Base-by-base conservation (phyloP, 2,797 vertebrate genomes). In the Myotis findleyi region DNA sequence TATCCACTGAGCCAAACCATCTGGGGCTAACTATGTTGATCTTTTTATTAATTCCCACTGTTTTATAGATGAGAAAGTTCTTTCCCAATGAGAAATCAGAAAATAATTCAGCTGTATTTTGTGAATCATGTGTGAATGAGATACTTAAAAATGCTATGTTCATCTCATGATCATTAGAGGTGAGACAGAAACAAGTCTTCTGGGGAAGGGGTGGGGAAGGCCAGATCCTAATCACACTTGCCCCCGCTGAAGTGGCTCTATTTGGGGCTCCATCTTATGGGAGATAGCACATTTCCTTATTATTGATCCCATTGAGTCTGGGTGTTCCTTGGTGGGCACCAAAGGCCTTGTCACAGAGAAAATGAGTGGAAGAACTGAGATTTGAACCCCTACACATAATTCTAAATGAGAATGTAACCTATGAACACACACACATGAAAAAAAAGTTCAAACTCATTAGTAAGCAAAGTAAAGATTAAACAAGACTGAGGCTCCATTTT, bases 41-140 rank as follows among this genome's bases (percentile, higher is more conserved):
- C 5, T 53, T 93, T 95, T 81, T 14, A 64, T 69, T 59, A 77
- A 75, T 38, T 69, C 36, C 16, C 25, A 71, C 38, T 80, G 44
- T 38, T 64, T 62, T 64, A 64, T 64, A 53, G 20, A n/a, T 30
- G 76, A 81, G 49, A 62, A 89, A 89, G 16, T 77, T 94, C n/a
- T 83, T 21, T 82, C 30, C 51, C 44, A 91, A 23, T 38, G 57
- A 91, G 49, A 94, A 93, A 77, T 36, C 71, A 91, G 62, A 80
- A 92, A 51, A 41, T 76, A 95, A 95, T 49, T 94, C 51, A 84
- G 57, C 73, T 87, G 23, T 30, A 49, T 47, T 17, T 90, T 79
- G 93, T 27, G 2, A 18, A 16, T 71, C 83, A 25, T 51, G 7
- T 80, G 30, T 59, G 47, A 51, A 8, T 53, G 23, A 51, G 12